These are phyloP conservation scores for Chondrilla cf. caribensis DNA, from an alignment of 37 sponge, comb jelly and placozoan species.

Conservation along the genomic window DNA sequence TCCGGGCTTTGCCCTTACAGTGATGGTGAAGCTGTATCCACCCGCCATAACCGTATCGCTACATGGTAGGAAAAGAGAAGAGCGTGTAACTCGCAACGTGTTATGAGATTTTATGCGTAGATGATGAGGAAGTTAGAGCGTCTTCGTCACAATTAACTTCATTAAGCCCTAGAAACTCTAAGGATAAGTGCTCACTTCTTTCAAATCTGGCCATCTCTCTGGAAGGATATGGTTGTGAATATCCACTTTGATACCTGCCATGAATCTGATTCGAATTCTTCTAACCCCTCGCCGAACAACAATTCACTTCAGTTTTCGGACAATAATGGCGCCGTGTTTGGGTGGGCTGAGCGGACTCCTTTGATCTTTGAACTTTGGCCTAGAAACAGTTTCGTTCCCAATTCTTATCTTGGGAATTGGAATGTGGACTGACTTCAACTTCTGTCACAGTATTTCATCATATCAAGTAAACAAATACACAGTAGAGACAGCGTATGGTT, in stretches of 20 bases:
- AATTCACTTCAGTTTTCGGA: no score
- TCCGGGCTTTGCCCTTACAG: conserved; percentile 84
- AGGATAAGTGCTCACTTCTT: conserved; percentile 52
- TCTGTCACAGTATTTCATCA: no score
- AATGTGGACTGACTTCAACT: background rate
- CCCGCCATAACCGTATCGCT: conserved; percentile 91
- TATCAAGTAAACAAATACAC: no score
- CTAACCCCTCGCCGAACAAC: no score
- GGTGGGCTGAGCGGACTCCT: no score
- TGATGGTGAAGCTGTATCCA: conserved; percentile 93
- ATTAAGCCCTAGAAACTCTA: background rate
- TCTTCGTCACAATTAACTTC: no score
- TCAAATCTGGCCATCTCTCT: conserved; percentile 86
- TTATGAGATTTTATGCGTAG: no score
- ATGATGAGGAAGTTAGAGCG: no score
- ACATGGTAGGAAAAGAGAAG: background rate
- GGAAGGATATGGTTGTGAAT: conserved; percentile 88
- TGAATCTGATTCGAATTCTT: no score
- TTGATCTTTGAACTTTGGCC: background rate
- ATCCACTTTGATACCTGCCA: conserved; percentile 57
- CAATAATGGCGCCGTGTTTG: no score
- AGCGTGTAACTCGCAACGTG: background rate
- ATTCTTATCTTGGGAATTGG: background rate
- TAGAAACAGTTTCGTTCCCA: background rate
- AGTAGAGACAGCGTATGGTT: no score